Conservation (phyloP, 2,888 invertebrate genomes). For the Drosophila prolongata region DNA sequence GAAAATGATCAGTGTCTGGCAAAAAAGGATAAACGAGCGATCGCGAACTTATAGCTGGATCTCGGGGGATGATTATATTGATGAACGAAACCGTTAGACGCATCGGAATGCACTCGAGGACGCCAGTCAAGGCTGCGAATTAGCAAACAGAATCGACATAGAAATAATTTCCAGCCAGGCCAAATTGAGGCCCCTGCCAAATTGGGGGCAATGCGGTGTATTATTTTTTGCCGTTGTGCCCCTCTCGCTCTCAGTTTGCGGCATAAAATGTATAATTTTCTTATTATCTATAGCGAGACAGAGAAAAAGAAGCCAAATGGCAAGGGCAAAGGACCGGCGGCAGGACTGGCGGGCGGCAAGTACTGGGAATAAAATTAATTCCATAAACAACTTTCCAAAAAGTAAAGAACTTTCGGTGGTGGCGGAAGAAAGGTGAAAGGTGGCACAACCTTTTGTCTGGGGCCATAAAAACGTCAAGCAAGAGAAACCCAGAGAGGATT, state of each 20-base stretch:
- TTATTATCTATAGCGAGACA: slow-evolving; percentile 72
- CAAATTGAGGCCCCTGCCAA: slow-evolving; percentile 74
- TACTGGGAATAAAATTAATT: slow-evolving; percentile 72
- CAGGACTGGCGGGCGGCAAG: slow-evolving; percentile 5
- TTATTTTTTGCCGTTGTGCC: slow-evolving; percentile 44
- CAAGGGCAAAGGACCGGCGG: slow-evolving; percentile 31
- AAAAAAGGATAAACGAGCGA: slow-evolving; percentile 62
- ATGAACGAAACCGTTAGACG: slow-evolving; percentile 72
- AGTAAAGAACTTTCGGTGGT: slow-evolving; percentile 38
- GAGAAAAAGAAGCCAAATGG: slow-evolving; percentile 42
- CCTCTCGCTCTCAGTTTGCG: slow-evolving; percentile 27
- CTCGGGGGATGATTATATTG: slow-evolving; percentile 37
- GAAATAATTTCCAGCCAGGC: slow-evolving; percentile 69
- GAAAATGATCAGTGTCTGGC: slow-evolving; percentile 68
- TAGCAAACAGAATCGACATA: slow-evolving; percentile 55
- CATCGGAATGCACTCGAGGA: slow-evolving; percentile 67
- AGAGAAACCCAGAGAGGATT: slow-evolving; percentile 30
- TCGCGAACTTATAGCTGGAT: slow-evolving; percentile 16
- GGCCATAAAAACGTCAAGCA: slow-evolving; percentile 61
- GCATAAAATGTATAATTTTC: slow-evolving; percentile 80
- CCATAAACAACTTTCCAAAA: slow-evolving; percentile 77
- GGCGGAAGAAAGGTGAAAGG: slow-evolving; percentile 34
- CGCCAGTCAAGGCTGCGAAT: slow-evolving; percentile 61
- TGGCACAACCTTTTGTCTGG: slow-evolving; percentile 46
- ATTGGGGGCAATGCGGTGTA: slow-evolving; percentile 78